phyloP scores from a whole-genome alignment of 2,797 vertebrate species.

The Cetoscarus ocellatus region DNA sequence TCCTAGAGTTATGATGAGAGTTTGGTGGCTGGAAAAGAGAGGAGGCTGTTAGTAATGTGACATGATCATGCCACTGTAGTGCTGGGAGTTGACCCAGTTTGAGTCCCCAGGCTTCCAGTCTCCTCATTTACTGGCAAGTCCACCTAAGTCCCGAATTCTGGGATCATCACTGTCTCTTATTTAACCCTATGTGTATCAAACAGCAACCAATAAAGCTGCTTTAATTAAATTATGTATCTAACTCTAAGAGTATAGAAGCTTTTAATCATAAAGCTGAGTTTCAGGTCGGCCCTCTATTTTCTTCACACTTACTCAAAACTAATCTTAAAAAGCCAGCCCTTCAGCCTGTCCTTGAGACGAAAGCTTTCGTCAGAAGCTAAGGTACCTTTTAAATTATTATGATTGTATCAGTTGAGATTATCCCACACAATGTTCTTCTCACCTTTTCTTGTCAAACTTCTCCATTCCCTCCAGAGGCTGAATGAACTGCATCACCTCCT shows the following conservation, averaged over 20 bases:
- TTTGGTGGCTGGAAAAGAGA: not conserved
- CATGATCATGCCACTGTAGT: not conserved
- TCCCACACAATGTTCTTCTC: slow-evolving; percentile 3
- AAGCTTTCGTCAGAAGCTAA: not conserved
- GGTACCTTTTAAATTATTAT: too few species aligned
- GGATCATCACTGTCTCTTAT: not conserved
- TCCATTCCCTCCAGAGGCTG: slow-evolving; percentile 97
- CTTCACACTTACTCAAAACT: not conserved
- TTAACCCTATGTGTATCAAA: not conserved
- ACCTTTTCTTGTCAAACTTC: slow-evolving; percentile 98
- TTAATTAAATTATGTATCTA: not conserved
- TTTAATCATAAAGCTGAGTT: not conserved
- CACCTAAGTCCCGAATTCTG: not conserved
- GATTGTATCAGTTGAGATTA: not conserved
- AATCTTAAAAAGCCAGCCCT: not conserved
- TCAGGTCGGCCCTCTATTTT: not conserved
- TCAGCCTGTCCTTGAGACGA: not conserved
- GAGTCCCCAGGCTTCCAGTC: not conserved
- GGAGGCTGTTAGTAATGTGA: slow-evolving; percentile 13
- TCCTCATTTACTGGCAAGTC: slow-evolving; percentile 8
- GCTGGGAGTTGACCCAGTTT: slow-evolving; percentile 22
- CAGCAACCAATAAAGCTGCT: not conserved
- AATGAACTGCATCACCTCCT: slow-evolving; percentile 98
- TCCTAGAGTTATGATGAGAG: not conserved
- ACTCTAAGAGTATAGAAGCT: not conserved